Evolutionary conservation across 2,113 vertebrate genomes (phyloP).

Genomic region (Pangasianodon gigas): DNA sequence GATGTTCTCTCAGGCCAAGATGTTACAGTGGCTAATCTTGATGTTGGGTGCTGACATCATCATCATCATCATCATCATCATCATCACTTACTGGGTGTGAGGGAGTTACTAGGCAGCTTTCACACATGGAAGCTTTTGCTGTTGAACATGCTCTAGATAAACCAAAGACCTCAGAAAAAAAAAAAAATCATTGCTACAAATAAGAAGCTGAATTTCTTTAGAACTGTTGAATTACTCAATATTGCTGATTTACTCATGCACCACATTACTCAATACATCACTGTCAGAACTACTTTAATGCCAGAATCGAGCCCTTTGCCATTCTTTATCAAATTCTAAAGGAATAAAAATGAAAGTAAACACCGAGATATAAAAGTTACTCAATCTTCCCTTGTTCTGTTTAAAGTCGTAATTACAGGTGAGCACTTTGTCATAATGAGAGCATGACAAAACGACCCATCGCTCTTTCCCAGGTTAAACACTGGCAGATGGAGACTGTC

Average conservation of each 20-base stretch:
- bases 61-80: constrained; percentile 16
- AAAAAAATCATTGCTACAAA: not conserved
- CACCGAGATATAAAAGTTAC: constrained; percentile 17
- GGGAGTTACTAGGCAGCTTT: not conserved
- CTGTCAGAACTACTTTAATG: not conserved
- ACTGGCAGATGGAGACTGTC: constrained; percentile 67
- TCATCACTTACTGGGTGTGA: constrained; percentile 9
- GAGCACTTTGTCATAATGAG: constrained; percentile 55
- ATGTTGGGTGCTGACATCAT: constrained; percentile 23
- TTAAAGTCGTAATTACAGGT: constrained; percentile 55
- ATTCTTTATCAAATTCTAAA: not conserved
- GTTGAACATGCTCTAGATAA: not conserved
- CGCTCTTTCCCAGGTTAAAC: constrained; percentile 59
- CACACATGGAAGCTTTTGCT: not conserved
- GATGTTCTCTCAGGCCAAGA: constrained; percentile 44
- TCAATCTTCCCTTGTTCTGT: constrained; percentile 41
- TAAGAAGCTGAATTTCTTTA: not conserved
- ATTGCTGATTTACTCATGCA: constrained; percentile 11
- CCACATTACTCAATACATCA: not conserved
- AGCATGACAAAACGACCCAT: constrained; percentile 50
- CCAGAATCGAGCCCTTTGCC: not conserved
- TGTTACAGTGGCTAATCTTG: constrained; percentile 37
- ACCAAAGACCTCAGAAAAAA: not conserved
- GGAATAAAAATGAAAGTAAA: constrained; percentile 9
- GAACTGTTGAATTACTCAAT: not conserved